phyloP scores from a whole-genome alignment of 1,140 invertebrate genomes.

The Harlomillsia oculata region DNA sequence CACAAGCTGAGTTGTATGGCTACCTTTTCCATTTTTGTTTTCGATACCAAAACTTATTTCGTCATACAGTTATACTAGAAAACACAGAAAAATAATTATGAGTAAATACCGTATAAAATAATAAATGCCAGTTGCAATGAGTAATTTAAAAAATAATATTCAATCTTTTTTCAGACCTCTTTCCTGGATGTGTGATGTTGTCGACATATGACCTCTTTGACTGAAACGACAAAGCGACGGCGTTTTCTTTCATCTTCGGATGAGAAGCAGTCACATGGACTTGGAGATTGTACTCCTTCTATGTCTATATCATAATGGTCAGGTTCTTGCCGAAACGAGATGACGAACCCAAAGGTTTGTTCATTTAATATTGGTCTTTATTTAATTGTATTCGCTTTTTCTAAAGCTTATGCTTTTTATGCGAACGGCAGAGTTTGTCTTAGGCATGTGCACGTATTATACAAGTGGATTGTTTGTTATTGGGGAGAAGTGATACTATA shows the following conservation, averaged over 20 bases:
- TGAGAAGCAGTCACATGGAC: slow-evolving; percentile 7
- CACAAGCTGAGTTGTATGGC: too few species aligned
- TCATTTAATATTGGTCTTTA: not conserved
- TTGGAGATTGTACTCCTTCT: not conserved
- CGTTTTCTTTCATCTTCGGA: not conserved
- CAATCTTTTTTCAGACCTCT: too few species aligned
- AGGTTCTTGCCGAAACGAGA: slow-evolving; percentile 7
- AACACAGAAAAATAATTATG: not conserved
- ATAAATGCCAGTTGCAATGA: too few species aligned
- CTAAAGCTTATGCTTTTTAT: not conserved
- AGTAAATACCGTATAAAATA: not conserved
- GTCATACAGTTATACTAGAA: too few species aligned
- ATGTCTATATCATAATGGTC: not conserved
- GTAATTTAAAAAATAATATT: too few species aligned
- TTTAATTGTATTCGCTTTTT: not conserved
- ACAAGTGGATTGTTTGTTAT: too few species aligned
- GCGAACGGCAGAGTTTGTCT: too few species aligned
- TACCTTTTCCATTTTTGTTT: too few species aligned
- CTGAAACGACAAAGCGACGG: not conserved
- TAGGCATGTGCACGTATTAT: slow-evolving; percentile 4
- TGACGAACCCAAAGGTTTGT: slow-evolving; percentile 6
- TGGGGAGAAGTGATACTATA: not conserved
- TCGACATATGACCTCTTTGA: not conserved
- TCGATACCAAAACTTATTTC: too few species aligned
- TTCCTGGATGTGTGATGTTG: not conserved